Percentiles rank a stretch among this genome's conserved stretches.
Conservation (phyloP, 2,113 vertebrate genomes). For the Apodemus sylvaticus region DNA sequence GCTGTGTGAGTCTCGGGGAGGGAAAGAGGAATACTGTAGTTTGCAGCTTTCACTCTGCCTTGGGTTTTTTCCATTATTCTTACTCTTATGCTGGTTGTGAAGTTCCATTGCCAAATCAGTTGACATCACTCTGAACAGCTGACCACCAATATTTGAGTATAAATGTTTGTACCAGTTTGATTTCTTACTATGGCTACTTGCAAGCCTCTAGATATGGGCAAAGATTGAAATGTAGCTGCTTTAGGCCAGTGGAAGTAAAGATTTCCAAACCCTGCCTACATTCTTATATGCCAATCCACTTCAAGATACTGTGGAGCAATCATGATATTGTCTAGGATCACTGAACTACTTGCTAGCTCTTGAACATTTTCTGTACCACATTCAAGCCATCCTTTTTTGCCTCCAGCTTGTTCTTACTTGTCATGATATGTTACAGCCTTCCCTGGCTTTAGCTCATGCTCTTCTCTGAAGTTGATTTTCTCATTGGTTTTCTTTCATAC, state of each 20-base stretch:
- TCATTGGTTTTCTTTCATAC: conserved; percentile 4
- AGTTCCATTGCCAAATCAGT: background rate
- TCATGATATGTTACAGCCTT: conserved; percentile 39
- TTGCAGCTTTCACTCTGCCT: background rate
- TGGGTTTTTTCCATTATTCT: conserved; percentile 17
- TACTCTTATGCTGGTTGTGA: conserved; percentile 1
- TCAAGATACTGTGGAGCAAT: background rate
- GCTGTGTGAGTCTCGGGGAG: background rate
- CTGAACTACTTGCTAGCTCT: background rate
- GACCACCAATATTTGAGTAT: background rate
- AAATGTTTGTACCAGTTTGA: background rate
- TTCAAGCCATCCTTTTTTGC: background rate
- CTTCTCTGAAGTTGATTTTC: conserved; percentile 16
- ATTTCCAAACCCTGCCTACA: background rate
- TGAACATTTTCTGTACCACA: background rate
- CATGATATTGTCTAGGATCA: background rate
- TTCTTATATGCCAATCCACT: background rate
- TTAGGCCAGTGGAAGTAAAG: background rate
- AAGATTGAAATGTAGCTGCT: conserved; percentile 21
- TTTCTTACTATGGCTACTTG: background rate
- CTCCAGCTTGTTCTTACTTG: background rate
- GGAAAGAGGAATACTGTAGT: background rate
- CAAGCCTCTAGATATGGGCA: background rate
- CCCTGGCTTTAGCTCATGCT: background rate
- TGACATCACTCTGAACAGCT: background rate